Evolutionary conservation across 2,888 invertebrate species (phyloP).

Genomic region (Tetragnatha montana): DNA sequence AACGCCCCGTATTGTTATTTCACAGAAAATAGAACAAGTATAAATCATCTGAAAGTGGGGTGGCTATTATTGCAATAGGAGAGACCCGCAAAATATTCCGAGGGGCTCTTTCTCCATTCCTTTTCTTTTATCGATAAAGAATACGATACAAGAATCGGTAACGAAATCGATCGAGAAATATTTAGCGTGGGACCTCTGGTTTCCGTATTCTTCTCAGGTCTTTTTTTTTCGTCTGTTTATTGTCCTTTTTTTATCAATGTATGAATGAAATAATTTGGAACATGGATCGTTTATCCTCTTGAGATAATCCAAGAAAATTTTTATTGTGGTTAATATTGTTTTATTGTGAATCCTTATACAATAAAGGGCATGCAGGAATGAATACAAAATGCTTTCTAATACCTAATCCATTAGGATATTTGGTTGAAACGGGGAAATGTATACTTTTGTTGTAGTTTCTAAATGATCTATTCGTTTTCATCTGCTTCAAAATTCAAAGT

Average conservation of each 20-base stretch:
- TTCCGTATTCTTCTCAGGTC: constrained; percentile 20
- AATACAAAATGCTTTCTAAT: no score
- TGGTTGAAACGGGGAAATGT: no score
- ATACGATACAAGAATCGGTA: background rate
- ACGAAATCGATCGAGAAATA: background rate
- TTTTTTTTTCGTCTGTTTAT: background rate
- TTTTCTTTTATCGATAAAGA: background rate
- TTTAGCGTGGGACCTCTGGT: background rate
- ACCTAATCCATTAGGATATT: no score
- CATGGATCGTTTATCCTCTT: background rate
- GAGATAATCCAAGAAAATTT: no score
- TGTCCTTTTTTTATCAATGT: background rate
- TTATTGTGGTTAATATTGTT: no score
- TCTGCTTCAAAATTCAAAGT: no score
- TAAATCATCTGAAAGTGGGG: background rate
- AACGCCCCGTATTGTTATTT: background rate
- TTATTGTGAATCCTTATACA: no score
- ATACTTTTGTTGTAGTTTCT: no score
- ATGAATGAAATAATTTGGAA: background rate
- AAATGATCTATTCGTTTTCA: no score
- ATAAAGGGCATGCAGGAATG: no score
- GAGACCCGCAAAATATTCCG: background rate
- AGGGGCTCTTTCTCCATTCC: background rate
- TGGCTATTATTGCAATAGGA: background rate
- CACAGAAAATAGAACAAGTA: background rate